These are phyloP conservation scores for Tetramorium parvispinum DNA, from an alignment of 1,140 invertebrate species.

Conservation along the genomic window DNA sequence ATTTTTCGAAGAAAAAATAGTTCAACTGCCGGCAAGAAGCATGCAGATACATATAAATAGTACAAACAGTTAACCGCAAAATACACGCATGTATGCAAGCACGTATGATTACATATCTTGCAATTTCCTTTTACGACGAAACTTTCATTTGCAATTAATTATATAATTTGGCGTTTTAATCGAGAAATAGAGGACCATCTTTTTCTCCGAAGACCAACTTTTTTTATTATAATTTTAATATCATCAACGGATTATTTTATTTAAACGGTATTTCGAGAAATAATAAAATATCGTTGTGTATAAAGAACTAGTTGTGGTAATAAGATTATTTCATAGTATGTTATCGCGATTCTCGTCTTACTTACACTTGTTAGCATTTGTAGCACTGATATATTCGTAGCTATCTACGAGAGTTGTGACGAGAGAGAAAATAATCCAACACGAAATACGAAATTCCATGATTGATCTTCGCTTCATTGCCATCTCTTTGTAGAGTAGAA, in stretches of 20 bases:
- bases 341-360: not conserved
- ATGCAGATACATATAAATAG: no score
- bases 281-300: not conserved
- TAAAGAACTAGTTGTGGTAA: not conserved
- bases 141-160: not conserved
- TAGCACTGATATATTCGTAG: not conserved
- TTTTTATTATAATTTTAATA: not conserved
- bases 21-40: not conserved
- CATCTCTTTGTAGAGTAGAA: not conserved
- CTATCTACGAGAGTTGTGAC: not conserved
- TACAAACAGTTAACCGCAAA: not conserved
- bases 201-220: not conserved
- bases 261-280: not conserved
- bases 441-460: constrained; percentile 30
- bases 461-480: not conserved
- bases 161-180: constrained; percentile 6
- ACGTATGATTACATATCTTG: not conserved
- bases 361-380: constrained; percentile 52
- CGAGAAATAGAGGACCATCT: not conserved
- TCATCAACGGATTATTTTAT: not conserved
- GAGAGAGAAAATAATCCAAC: constrained; percentile 4
- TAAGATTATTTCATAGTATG: not conserved
- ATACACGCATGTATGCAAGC: not conserved
- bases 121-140: not conserved
- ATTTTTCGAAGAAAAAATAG: not conserved